Conservation (phyloP, 2,888 invertebrate species). For the Drosophila testacea region DNA sequence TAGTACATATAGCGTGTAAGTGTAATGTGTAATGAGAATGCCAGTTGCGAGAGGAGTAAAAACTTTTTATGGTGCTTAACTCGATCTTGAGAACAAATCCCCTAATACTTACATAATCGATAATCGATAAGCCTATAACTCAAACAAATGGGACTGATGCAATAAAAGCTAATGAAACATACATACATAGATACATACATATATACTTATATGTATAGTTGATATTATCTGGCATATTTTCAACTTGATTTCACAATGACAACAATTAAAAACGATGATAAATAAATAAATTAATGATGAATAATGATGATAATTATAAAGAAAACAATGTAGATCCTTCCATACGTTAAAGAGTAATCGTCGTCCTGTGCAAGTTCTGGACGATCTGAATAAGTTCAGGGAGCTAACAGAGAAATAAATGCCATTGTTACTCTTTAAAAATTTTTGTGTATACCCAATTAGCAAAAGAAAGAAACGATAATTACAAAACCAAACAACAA, state of each 20-base stretch:
- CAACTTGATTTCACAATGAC: conserved; percentile 39
- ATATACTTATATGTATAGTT: conserved; percentile 34
- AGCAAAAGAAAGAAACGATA: conserved; percentile 27
- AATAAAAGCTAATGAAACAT: conserved; percentile 60
- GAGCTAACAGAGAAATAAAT: conserved; percentile 35
- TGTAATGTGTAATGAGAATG: conserved; percentile 30
- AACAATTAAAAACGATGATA: conserved; percentile 4
- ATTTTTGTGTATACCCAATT: conserved; percentile 52
- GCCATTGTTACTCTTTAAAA: conserved; percentile 56
- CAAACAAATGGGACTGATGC: conserved; percentile 78
- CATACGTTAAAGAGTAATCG: conserved; percentile 38
- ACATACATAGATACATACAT: conserved; percentile 20
- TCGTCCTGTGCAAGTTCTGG: conserved; percentile 38
- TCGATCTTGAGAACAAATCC: conserved; percentile 66
- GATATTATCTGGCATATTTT: conserved; percentile 55
- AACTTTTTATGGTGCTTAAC: conserved; percentile 70
- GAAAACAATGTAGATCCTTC: conserved; percentile 53
- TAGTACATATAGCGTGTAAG: neutral
- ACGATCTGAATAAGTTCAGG: conserved; percentile 20
- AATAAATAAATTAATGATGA: conserved; percentile 2
- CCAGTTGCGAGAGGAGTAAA: conserved; percentile 54
- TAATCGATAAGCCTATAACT: conserved; percentile 63
- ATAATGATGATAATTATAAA: conserved; percentile 4
- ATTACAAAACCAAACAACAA: conserved; percentile 3
- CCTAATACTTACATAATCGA: conserved; percentile 29